These are phyloP conservation scores for Drosophila differens DNA, from an alignment of 2,888 invertebrate species.

Conservation along the genomic window DNA sequence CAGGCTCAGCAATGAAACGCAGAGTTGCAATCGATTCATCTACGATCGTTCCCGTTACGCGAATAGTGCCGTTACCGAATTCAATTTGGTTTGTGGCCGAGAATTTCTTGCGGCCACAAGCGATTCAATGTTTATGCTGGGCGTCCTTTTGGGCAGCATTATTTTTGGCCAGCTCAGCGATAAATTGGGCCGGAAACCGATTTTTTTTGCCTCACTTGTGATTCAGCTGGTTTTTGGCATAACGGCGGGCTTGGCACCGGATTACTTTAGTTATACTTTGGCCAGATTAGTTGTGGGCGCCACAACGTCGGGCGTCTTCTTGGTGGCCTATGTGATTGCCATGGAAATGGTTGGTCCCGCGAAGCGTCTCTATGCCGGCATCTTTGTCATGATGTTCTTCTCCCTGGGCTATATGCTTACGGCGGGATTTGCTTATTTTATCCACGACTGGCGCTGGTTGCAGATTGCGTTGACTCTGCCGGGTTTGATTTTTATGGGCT, in stretches of 20 bases:
- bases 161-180: slow-evolving; percentile 91
- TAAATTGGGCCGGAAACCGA: slow-evolving; percentile 89
- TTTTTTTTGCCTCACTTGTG: slow-evolving; percentile 91
- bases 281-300: slow-evolving; percentile 90
- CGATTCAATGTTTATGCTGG: slow-evolving; percentile 89
- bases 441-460: slow-evolving; percentile 89
- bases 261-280: slow-evolving; percentile 89
- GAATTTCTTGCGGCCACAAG: slow-evolving; percentile 88
- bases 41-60: slow-evolving; percentile 88
- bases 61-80: slow-evolving; percentile 89
- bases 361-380: slow-evolving; percentile 89
- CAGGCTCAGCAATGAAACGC: slow-evolving; percentile 66
- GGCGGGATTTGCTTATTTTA: slow-evolving; percentile 89
- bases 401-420: slow-evolving; percentile 90
- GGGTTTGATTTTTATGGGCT: slow-evolving; percentile 88
- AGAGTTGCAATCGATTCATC: slow-evolving; percentile 87
- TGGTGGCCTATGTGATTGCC: slow-evolving; percentile 92
- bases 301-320: slow-evolving; percentile 91
- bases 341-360: slow-evolving; percentile 91
- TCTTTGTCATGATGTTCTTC: slow-evolving; percentile 91
- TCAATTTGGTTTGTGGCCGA: slow-evolving; percentile 89
- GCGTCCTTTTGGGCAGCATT: slow-evolving; percentile 90
- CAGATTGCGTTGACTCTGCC: slow-evolving; percentile 90
- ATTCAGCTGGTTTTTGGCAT: slow-evolving; percentile 90
- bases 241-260: slow-evolving; percentile 89